A percentile compares a stretch with the other conserved stretches of the same genome.
Evolutionary conservation across 2,797 vertebrate genomes (phyloP).

Genomic region (Lutjanus argentimaculatus): DNA sequence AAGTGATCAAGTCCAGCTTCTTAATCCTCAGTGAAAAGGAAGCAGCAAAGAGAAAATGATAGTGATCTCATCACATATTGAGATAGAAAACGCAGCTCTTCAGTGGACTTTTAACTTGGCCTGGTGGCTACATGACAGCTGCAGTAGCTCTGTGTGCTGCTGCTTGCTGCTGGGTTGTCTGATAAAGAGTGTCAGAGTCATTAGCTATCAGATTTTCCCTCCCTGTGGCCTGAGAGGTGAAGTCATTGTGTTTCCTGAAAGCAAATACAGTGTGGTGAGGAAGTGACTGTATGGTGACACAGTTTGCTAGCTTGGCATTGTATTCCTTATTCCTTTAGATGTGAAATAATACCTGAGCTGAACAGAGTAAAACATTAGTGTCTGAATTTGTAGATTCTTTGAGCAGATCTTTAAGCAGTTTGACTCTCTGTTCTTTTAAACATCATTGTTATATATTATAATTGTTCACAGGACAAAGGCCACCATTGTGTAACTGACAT

Average conservation of each 20-base stretch:
- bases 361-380: no score
- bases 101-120: neutral
- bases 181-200: conserved; percentile 19
- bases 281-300: neutral
- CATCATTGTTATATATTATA: neutral
- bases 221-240: conserved; percentile 13
- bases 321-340: neutral
- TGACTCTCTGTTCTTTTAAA: neutral
- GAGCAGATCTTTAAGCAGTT: neutral
- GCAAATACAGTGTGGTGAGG: neutral
- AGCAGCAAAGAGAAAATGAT: conserved; percentile 12
- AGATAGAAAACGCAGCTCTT: neutral
- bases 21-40: conserved; percentile 38
- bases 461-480: neutral
- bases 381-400: neutral
- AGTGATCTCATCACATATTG: conserved; percentile 17
- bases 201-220: conserved; percentile 7
- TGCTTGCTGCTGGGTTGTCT: conserved; percentile 11
- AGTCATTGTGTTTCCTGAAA: conserved; percentile 42
- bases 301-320: neutral
- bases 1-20: conserved; percentile 25
- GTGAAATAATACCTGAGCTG: neutral
- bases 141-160: conserved; percentile 5
- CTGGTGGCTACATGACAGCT: conserved; percentile 16
- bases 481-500: neutral